Evolutionary conservation across 2,888 invertebrate genomes (phyloP).

Genomic region (Philaethria dido): DNA sequence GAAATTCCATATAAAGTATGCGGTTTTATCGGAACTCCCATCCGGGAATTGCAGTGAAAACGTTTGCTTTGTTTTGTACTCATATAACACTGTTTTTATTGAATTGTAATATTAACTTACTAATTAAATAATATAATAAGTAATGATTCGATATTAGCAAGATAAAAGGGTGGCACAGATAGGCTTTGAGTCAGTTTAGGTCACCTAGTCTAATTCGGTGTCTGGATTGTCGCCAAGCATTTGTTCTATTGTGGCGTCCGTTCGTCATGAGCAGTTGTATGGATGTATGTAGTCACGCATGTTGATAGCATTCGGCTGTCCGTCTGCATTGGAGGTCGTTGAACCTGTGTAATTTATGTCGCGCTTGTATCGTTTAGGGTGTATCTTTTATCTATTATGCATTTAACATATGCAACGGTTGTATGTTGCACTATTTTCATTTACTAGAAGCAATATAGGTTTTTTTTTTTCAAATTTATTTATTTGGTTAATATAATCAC

Average conservation of each 20-base stretch:
- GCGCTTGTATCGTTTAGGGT: constrained; percentile 59
- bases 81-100: constrained; percentile 14
- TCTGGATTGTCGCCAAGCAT: constrained; percentile 77
- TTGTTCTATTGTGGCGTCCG: constrained; percentile 74
- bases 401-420: constrained; percentile 19
- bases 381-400: constrained; percentile 55
- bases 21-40: constrained; percentile 31
- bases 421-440: constrained; percentile 35
- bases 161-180: constrained; percentile 34
- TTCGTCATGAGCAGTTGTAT: constrained; percentile 61
- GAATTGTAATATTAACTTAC: constrained; percentile 2
- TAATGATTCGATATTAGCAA: not conserved
- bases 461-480: not conserved
- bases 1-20: constrained; percentile 25
- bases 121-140: not conserved
- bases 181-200: constrained; percentile 50
- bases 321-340: constrained; percentile 56
- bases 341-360: constrained; percentile 63
- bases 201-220: constrained; percentile 71
- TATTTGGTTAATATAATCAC: not conserved
- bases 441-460: not conserved
- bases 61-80: constrained; percentile 6
- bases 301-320: constrained; percentile 50
- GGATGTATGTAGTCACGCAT: constrained; percentile 55
- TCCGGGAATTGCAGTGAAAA: constrained; percentile 33